Evolutionary conservation across 2,888 invertebrate genomes (phyloP).

Genomic region (Dicycla oo): DNA sequence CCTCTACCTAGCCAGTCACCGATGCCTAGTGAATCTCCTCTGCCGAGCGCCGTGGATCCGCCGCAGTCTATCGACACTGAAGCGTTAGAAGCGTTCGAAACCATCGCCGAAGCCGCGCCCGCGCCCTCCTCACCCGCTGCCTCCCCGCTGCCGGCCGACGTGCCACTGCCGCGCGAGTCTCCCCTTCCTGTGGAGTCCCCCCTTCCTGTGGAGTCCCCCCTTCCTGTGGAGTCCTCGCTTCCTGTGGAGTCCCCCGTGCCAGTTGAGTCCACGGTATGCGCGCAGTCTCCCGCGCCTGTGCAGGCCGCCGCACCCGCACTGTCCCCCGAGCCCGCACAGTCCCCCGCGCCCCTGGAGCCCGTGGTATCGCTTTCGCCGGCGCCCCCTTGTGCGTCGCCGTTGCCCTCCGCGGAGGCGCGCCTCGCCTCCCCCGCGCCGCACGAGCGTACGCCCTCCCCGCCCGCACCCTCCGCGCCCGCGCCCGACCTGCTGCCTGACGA

Average conservation of each 20-base stretch:
- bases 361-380: constrained; percentile 44
- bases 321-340: constrained; percentile 17
- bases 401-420: constrained; percentile 29
- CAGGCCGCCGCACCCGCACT: background rate
- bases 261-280: background rate
- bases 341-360: constrained; percentile 17
- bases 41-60: constrained; percentile 43
- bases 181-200: constrained; percentile 58
- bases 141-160: constrained; percentile 61
- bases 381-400: background rate
- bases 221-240: constrained; percentile 37
- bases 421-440: constrained; percentile 30
- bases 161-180: constrained; percentile 60
- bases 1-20: constrained; percentile 62
- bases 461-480: constrained; percentile 73
- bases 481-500: constrained; percentile 83
- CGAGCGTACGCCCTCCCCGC: constrained; percentile 59
- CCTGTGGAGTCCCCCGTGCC: constrained; percentile 14
- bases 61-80: constrained; percentile 33
- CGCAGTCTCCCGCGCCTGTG: background rate
- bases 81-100: constrained; percentile 27
- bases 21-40: constrained; percentile 55
- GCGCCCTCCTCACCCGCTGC: constrained; percentile 31
- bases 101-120: constrained; percentile 15
- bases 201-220: constrained; percentile 53